Conservation (phyloP, 2,888 invertebrate species). For the Drosophila quinaria region DNA sequence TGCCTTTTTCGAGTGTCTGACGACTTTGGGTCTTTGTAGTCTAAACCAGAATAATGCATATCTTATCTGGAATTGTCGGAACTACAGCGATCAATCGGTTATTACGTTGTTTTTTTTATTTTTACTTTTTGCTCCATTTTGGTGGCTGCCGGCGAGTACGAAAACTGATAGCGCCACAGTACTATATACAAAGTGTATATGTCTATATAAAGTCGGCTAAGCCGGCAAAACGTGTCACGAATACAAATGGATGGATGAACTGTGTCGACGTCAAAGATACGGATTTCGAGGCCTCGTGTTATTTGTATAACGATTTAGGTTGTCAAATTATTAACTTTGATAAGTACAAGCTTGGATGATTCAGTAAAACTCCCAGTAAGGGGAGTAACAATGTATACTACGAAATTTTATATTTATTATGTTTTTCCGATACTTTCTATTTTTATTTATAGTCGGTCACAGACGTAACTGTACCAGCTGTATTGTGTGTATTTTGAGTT, state of each 20-base stretch:
- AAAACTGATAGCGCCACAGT: slow-evolving; percentile 35
- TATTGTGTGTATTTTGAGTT: background rate
- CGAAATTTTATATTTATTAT: background rate
- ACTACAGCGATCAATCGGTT: slow-evolving; percentile 31
- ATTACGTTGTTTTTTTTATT: slow-evolving; percentile 32
- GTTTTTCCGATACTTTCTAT: background rate
- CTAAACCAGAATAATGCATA: slow-evolving; percentile 26
- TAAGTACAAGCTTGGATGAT: slow-evolving; percentile 14
- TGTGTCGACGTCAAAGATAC: slow-evolving; percentile 43
- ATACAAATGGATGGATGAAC: slow-evolving; percentile 20
- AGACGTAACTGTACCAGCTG: slow-evolving; percentile 34
- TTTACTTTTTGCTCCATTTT: slow-evolving; percentile 22
- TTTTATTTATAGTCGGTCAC: slow-evolving; percentile 1
- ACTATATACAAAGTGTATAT: background rate
- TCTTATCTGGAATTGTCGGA: slow-evolving; percentile 41
- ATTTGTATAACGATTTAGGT: slow-evolving; percentile 43
- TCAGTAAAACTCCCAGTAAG: slow-evolving; percentile 7
- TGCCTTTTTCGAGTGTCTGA: slow-evolving; percentile 27
- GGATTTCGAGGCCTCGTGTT: slow-evolving; percentile 41
- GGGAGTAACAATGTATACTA: slow-evolving; percentile 9
- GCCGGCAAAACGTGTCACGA: slow-evolving; percentile 57
- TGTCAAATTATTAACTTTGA: slow-evolving; percentile 40
- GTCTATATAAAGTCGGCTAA: slow-evolving; percentile 26
- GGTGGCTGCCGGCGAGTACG: slow-evolving; percentile 10
- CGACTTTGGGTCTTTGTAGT: slow-evolving; percentile 15